A percentile compares a stretch with the other conserved stretches of the same genome.
Evolutionary conservation across 2,888 invertebrate genomes (phyloP).

Genomic region (Tetramorium bicarinatum): DNA sequence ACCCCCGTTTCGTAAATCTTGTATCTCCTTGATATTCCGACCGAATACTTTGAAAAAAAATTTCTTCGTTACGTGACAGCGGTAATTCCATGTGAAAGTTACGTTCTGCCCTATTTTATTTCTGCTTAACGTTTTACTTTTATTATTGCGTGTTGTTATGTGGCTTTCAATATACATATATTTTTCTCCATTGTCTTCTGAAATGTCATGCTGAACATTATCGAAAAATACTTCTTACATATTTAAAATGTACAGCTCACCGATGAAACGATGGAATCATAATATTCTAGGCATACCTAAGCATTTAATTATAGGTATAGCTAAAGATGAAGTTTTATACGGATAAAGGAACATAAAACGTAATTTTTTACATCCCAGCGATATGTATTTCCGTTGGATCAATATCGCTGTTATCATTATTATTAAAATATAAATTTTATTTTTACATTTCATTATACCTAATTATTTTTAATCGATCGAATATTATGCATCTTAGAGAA

Average conservation of each 20-base stretch:
- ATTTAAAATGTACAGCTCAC: background rate
- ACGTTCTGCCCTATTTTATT: background rate
- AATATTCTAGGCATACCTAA: background rate
- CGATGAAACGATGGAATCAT: background rate
- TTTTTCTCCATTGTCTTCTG: background rate
- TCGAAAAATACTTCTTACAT: conserved; percentile 6
- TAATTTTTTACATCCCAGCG: background rate
- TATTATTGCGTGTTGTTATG: background rate
- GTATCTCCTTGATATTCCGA: conserved; percentile 63
- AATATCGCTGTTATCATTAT: background rate
- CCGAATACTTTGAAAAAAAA: conserved; percentile 47
- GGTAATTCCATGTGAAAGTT: conserved; percentile 18
- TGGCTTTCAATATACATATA: background rate
- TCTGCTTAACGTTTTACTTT: conserved; percentile 1
- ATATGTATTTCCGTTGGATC: conserved; percentile 2
- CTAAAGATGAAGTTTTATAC: background rate
- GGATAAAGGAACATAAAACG: background rate
- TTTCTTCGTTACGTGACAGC: conserved; percentile 54
- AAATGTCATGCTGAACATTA: conserved; percentile 1
- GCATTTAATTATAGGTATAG: conserved; percentile 15
- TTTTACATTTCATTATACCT: background rate
- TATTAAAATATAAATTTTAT: background rate
- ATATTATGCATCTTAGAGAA: background rate
- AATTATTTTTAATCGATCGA: background rate
- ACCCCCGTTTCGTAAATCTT: conserved; percentile 67